Evolutionary conservation across 2,797 vertebrate genomes (phyloP).

Genomic region (Oceanodroma leucorhoa): DNA sequence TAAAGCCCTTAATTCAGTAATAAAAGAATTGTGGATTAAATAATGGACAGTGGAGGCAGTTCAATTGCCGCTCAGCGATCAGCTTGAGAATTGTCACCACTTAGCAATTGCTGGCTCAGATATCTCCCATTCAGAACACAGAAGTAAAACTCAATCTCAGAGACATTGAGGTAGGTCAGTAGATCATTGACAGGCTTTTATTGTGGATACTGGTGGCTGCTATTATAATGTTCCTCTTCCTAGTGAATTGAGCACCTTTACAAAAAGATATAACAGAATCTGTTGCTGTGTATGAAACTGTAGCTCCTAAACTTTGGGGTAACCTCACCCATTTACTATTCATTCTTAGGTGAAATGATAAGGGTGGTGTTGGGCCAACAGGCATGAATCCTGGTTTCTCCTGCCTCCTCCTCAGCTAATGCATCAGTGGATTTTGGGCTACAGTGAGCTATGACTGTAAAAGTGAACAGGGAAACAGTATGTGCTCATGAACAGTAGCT

Average conservation of each 20-base stretch:
- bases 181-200: neutral
- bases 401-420: neutral
- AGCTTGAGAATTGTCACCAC: neutral
- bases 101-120: neutral
- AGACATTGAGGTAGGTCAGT: neutral
- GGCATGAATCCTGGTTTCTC: neutral
- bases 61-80: neutral
- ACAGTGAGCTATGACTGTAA: neutral
- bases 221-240: neutral
- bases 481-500: neutral
- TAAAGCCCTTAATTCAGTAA: neutral
- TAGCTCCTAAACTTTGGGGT: neutral
- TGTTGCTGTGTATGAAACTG: neutral
- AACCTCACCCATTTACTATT: neutral
- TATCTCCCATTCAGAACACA: neutral
- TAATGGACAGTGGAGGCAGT: neutral
- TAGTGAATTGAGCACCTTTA: neutral
- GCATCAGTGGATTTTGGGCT: neutral
- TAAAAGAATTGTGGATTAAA: neutral
- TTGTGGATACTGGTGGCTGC: neutral
- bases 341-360: neutral
- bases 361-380: neutral
- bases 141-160: neutral
- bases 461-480: neutral
- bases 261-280: neutral